A percentile compares a stretch with the other conserved stretches of the same genome.
Evolutionary conservation across 1,140 invertebrate species (phyloP).

Genomic region (Lucilia sericata): DNA sequence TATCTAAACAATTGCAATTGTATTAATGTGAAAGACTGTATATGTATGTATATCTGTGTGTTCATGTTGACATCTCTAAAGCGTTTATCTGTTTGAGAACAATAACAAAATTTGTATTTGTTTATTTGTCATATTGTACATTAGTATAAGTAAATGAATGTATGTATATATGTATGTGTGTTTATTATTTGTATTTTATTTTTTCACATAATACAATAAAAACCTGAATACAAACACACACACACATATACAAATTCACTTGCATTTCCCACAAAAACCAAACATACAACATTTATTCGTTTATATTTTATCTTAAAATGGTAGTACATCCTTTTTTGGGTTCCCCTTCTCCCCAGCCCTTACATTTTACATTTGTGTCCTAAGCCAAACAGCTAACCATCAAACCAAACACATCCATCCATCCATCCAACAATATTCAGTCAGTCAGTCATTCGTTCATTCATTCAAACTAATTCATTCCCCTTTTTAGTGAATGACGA

Average conservation of each 20-base stretch:
- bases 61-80: slow-evolving; percentile 31
- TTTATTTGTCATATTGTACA: background rate
- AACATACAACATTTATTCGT: background rate
- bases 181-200: slow-evolving; percentile 32
- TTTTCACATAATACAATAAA: background rate
- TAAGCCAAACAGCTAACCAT: background rate
- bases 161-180: background rate
- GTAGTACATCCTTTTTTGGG: no score
- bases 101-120: slow-evolving; percentile 29
- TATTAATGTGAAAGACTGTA: background rate
- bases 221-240: no score
- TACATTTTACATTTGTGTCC: background rate
- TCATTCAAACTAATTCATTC: slow-evolving; percentile 10
- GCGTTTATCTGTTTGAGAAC: slow-evolving; percentile 21
- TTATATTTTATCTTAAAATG: slow-evolving; percentile 3
- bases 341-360: no score
- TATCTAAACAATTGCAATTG: background rate
- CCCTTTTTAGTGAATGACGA: background rate
- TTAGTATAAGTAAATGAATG: background rate
- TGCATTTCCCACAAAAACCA: slow-evolving; percentile 22
- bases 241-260: no score
- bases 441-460: background rate
- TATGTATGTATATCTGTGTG: slow-evolving; percentile 8
- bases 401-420: background rate
- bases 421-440: no score